These are phyloP conservation scores for Centruroides sculpturatus DNA, from an alignment of 1,140 invertebrate species.

Conservation along the genomic window DNA sequence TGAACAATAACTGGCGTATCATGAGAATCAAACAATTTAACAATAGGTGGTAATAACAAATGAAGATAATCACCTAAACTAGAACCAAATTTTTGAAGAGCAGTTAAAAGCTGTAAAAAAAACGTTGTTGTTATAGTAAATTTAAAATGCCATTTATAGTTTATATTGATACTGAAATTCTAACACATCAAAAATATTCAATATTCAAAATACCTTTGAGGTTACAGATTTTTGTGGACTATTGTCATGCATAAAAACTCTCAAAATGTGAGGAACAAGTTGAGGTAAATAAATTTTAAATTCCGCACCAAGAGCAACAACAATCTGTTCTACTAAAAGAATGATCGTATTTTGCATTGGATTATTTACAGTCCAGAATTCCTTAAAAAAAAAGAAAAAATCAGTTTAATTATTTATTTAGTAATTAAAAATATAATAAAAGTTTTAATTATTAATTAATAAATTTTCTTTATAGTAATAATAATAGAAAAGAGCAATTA, in stretches of 20 bases:
- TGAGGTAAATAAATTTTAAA: conserved; percentile 91
- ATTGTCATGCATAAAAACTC: conserved; percentile 78
- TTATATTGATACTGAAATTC: too few species aligned
- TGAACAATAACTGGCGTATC: conserved; percentile 54
- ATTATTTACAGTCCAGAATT: conserved; percentile 43
- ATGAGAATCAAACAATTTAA: conserved; percentile 65
- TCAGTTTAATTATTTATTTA: background rate
- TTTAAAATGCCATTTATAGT: too few species aligned
- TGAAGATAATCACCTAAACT: conserved; percentile 95
- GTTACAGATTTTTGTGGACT: conserved; percentile 75
- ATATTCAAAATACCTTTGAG: conserved; percentile 39
- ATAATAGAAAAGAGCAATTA: too few species aligned
- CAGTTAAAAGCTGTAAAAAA: conserved; percentile 46
- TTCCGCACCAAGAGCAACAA: conserved; percentile 82
- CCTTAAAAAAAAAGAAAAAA: conserved; percentile 27
- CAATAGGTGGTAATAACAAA: conserved; percentile 84
- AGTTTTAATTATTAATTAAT: too few species aligned
- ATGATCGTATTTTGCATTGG: conserved; percentile 57
- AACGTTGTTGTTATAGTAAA: background rate
- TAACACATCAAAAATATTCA: background rate
- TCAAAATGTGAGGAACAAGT: conserved; percentile 84
- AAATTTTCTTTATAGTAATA: too few species aligned
- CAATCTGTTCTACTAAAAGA: conserved; percentile 82
- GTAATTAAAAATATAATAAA: too few species aligned
- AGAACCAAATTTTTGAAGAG: conserved; percentile 84